Base-by-base conservation (phyloP, 2,797 vertebrate species). In the Antennarius maculatus region DNA sequence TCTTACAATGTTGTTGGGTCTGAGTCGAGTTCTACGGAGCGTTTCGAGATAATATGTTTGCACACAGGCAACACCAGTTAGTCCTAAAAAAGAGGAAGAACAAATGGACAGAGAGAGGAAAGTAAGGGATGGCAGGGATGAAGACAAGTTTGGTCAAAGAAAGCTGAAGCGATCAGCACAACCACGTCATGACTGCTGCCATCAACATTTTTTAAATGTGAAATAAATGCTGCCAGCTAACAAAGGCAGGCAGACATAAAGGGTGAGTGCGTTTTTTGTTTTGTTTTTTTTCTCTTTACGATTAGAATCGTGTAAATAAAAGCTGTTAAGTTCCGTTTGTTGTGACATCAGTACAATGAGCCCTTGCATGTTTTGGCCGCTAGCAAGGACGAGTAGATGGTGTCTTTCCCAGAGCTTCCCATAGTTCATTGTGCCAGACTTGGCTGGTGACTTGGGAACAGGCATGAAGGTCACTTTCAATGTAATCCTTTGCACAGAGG, bases 41-140 rank as follows among this genome's bases (percentile, higher is more conserved):
- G 76, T 95, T 96, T 94, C 95, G 92, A 90, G 92, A 95, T 69
- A 95, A 92, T 23, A 95, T 68, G 93, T 94, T 93, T 91, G 94
- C 93, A 82, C 94, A 96, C 86, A 95, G 90, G 91, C 94, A 95
- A 95, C 94, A 95, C 90, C 94, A 94, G 94, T 94, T 94, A 89
- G 90, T 94, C 96, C 95, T 96, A 11, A 89, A 27, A 27, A 78
- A 91, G 87, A 91, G 90, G 74, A 78, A 86, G 80, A 88, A 79
- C 77, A 88, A 84, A 83, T 37, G 71, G 78, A 77, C 43, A 72
- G 57, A 76, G 16, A 69, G 17, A 69, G 15, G 9, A 37, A 6
- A 54, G 34, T 34, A 12, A 61, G 64, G 60, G 49, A 69, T 23
- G 69, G 53, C 6, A 60, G 42, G 43, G 54, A 55, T 67, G 48